Percentiles rank a stretch among this genome's conserved stretches.
Conservation (phyloP, 2,113 vertebrate species). For the Accipiter cooperii region DNA sequence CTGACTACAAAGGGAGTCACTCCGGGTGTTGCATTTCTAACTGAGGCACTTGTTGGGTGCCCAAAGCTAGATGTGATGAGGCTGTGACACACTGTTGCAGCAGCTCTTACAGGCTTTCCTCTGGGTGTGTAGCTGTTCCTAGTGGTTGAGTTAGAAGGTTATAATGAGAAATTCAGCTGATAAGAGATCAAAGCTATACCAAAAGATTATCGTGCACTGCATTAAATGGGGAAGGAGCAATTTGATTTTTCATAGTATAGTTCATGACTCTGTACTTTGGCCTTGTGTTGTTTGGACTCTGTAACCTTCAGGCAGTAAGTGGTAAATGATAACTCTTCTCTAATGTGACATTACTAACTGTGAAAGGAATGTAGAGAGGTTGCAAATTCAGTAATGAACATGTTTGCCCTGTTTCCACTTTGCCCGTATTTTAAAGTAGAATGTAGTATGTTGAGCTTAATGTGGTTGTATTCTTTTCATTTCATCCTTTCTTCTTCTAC, state of each 20-base stretch:
- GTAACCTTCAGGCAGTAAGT: constrained; percentile 38
- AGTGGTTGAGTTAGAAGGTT: background rate
- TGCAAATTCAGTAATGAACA: background rate
- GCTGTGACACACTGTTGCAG: background rate
- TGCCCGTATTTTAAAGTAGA: background rate
- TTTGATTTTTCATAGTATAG: background rate
- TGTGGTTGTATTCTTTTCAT: background rate
- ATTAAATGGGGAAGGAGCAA: background rate
- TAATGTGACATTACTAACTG: background rate
- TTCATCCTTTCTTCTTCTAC: background rate
- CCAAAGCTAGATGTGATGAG: background rate
- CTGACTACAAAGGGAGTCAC: background rate
- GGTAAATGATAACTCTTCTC: constrained; percentile 40
- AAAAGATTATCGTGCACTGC: background rate
- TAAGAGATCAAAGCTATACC: constrained; percentile 37
- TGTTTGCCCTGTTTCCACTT: background rate
- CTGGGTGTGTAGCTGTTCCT: background rate
- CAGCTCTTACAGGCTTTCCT: background rate
- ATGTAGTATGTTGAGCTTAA: background rate
- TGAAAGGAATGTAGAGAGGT: constrained; percentile 27
- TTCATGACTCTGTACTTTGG: constrained; percentile 47
- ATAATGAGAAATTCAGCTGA: background rate
- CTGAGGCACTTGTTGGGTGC: background rate
- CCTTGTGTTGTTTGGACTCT: constrained; percentile 20
- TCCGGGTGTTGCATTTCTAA: background rate